Evolutionary conservation across 2,797 vertebrate genomes (phyloP).

Genomic region (Lateolabrax maculatus): DNA sequence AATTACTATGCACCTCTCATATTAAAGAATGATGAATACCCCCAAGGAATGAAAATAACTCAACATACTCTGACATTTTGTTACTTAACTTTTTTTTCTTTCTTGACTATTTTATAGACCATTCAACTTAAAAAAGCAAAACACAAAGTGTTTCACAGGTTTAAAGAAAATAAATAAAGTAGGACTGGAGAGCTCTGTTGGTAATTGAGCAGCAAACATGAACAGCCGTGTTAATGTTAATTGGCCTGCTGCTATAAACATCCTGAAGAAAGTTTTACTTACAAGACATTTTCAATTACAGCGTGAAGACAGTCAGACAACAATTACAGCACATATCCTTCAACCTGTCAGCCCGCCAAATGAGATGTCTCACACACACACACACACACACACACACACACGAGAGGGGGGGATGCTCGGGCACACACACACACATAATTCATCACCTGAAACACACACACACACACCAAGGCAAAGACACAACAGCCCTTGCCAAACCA

Average conservation of each 20-base stretch:
- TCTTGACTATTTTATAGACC: conserved; percentile 5
- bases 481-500: conserved; percentile 9
- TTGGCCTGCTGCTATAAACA: conserved; percentile 55
- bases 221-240: conserved; percentile 59
- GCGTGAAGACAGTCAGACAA: conserved; percentile 69
- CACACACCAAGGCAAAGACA: conserved; percentile 25
- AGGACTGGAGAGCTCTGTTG: background rate
- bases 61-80: conserved; percentile 27
- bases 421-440: conserved; percentile 49
- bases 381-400: conserved; percentile 18
- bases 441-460: conserved; percentile 39
- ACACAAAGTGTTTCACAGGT: background rate
- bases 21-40: conserved; percentile 44
- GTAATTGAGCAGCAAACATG: conserved; percentile 61
- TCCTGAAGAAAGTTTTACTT: conserved; percentile 61
- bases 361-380: conserved; percentile 68
- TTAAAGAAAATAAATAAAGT: background rate
- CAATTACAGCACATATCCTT: conserved; percentile 79
- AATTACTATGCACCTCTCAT: conserved; percentile 7
- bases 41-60: conserved; percentile 26
- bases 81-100: conserved; percentile 18
- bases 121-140: conserved; percentile 5
- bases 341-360: conserved; percentile 72
- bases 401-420: background rate
- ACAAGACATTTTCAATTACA: conserved; percentile 78